A percentile compares a stretch with the other conserved stretches of the same genome.
phyloP scores from a whole-genome alignment of 2,888 invertebrate genomes.

The Sthenelais limicola region DNA sequence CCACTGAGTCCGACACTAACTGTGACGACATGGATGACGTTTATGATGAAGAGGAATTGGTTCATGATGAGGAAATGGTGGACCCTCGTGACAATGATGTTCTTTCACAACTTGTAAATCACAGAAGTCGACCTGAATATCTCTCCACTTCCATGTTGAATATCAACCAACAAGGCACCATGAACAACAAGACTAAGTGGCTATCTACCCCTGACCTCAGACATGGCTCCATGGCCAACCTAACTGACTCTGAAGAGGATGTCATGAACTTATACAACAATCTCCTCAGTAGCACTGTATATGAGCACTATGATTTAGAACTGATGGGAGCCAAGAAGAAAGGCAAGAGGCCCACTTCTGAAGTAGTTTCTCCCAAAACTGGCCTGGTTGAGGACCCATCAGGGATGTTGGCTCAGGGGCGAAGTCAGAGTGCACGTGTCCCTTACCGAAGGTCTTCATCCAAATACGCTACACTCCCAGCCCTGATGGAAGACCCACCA shows the following conservation, averaged over 20 bases:
- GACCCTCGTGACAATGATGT: neutral
- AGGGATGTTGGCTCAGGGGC: too few species aligned
- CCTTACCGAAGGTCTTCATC: slow-evolving; percentile 14
- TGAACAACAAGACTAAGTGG: neutral
- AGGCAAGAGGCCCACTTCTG: slow-evolving; percentile 30
- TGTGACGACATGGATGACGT: slow-evolving; percentile 17
- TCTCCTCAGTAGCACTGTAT: slow-evolving; percentile 17
- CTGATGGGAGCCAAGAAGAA: neutral
- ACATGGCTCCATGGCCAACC: neutral
- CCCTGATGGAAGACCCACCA: slow-evolving; percentile 31
- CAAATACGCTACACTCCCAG: slow-evolving; percentile 39
- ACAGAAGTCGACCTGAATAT: slow-evolving; percentile 31
- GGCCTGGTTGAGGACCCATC: neutral
- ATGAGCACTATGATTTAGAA: slow-evolving; percentile 17
- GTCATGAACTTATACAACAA: slow-evolving; percentile 35
- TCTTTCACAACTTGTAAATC: neutral
- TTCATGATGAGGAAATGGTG: neutral
- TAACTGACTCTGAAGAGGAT: slow-evolving; percentile 36
- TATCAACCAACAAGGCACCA: slow-evolving; percentile 33
- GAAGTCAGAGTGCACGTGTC: neutral
- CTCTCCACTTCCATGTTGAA: slow-evolving; percentile 44
- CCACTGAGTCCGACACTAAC: slow-evolving; percentile 22
- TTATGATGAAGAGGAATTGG: neutral
- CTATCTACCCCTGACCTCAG: slow-evolving; percentile 49
- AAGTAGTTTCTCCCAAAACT: neutral